Evolutionary conservation across 2,113 vertebrate species (phyloP), one percentile per base, ranked within the genome.

Genomic region (Caloenas nicobarica): DNA sequence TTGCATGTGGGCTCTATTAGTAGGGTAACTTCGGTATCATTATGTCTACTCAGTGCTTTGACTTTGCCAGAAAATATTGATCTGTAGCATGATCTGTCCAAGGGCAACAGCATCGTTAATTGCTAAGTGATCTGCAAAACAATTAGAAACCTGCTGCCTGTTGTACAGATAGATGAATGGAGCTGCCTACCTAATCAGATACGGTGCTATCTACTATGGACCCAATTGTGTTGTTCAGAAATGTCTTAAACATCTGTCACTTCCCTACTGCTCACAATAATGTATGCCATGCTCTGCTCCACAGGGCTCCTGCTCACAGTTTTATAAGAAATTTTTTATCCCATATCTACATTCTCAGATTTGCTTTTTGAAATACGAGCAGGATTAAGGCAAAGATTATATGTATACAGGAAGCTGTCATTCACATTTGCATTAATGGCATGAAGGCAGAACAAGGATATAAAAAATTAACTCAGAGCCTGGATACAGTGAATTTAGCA

Each of bases 71-170:
- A 89, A 91, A 74, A 93, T 95, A 97, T 83, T 82, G 96, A 97
- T 97, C 94, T 91, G 58, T 84, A 93, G 79, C 89, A 53, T 88
- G 81, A 94, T 91, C 94, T 81, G 64, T 95, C 93, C 93, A 93
- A 97, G 96, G 95, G 96, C 96, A 97, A 95, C 56, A 81, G 86
- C 85, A 93, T 93, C 96, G 94, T 97, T 98, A 97, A 98, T 97
- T 95, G 96, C 93, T 96, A 96, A 97, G 97, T 84, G 97, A 97
- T 93, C 95, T 97, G 94, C 95, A 96, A 96, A 97, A 96, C 96
- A 97, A 96, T 97, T 94, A 97, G 95, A 96, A 80, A 92, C 86
- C 94, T 96, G 86, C 90, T 94, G 88, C 86, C 95, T 97, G 73
- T 31, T 76, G 79, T 91, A 68, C 69, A 76, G 90, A 91, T 82